Evolutionary conservation across 2,797 vertebrate species (phyloP).

Genomic region (Nyctalus aviator): DNA sequence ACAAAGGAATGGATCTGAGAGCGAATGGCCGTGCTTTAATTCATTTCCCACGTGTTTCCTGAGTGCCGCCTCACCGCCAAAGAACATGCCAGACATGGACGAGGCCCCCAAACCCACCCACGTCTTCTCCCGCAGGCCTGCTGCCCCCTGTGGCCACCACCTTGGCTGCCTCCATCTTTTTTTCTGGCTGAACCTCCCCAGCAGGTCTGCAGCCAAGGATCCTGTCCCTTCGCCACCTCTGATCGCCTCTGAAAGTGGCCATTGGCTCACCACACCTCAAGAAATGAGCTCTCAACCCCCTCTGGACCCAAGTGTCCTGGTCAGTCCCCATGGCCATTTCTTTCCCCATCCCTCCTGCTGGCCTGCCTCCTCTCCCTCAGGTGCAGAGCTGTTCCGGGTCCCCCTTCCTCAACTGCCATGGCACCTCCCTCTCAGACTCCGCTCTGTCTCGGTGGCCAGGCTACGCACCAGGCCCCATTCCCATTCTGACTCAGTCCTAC

Average conservation of each 20-base stretch:
- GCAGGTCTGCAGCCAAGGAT: not conserved
- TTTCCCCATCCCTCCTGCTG: not conserved
- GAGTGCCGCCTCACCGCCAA: not conserved
- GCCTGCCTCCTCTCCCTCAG: not conserved
- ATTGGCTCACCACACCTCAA: not conserved
- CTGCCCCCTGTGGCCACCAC: not conserved
- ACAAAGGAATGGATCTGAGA: not conserved
- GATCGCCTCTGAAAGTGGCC: not conserved
- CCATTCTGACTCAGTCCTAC: not conserved
- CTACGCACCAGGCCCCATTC: not conserved
- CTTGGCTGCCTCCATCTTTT: not conserved
- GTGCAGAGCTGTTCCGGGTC: not conserved
- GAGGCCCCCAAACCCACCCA: not conserved
- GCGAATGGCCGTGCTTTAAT: not conserved
- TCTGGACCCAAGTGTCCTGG: not conserved
- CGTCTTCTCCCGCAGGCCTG: not conserved
- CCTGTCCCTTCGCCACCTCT: not conserved
- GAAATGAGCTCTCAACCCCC: not conserved
- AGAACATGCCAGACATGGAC: accelerated
- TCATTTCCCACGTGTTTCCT: not conserved
- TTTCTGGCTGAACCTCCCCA: not conserved
- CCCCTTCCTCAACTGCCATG: not conserved
- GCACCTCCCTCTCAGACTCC: not conserved
- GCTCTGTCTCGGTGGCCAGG: not conserved
- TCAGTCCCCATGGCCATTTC: not conserved